Evolutionary conservation across 2,113 vertebrate species (phyloP), one percentile per base, ranked within the genome.

Genomic region (Semicossyphus pulcher): DNA sequence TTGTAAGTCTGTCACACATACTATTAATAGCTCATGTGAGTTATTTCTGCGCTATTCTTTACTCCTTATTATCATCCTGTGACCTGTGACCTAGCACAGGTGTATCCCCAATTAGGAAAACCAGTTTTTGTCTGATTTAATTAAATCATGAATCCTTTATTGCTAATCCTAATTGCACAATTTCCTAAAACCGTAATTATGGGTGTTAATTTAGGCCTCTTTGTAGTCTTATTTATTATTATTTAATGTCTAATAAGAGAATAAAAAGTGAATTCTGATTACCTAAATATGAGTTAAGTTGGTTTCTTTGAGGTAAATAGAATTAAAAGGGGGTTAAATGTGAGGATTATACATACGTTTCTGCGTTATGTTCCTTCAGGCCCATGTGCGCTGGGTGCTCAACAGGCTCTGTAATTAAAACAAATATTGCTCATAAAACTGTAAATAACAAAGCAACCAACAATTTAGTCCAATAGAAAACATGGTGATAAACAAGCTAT

Each of bases 1-100:
- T 65, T 65, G 45, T 54, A 61, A 76, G 54, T 32, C 14, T 61
- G 70, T 73, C 45, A 65, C 39, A 48, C 15, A 64, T 7, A 23
- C 47, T 78, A 72, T 78, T 67, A 51, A 76, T 68, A 79, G 61
- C 58, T 64, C 28, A 54, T 12, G 12, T 59, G 42, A 53, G 28
- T 39, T 53, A 56, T 15, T 52, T 44, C 28, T 39, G 23, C 15
- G n/a, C 39, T 61, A 51, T 77, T 34, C 72, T 72, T 62, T 42
- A 32, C 32, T 32, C 6, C 41, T 37, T 23, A 42, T 3, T 10
- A 9, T 44, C 12, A 36, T 53, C 28, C 37, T 29, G 9, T 36
- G 18, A 21, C 28, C 12, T 59, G 3, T 18, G 12, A 10, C 48
- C 26, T 47, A 36, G 23, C 26, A 56, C 20, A 20, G 20, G 16